Base-by-base conservation (phyloP, 1,140 invertebrate genomes). In the Ylistrum balloti region DNA sequence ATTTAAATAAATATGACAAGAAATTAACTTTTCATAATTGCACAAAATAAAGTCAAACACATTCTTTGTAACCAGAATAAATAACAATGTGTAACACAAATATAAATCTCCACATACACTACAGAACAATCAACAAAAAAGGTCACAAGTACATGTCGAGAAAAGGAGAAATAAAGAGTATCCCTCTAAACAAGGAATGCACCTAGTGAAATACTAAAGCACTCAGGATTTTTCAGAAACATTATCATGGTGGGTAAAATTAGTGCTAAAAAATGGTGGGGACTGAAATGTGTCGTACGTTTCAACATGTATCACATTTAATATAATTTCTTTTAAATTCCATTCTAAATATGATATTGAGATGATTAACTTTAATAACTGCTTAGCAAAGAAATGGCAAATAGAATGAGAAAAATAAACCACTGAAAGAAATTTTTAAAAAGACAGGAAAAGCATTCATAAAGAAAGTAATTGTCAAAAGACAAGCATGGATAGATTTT, bases 1-100 rank as follows among this genome's bases (percentile, higher is more conserved):
- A 17, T 74, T 28, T 74, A 74, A 74, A 74, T 74, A 74, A 74
- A 74, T 74, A 74, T 74, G 56, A 74, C 56, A 74, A 74, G 56
- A 74, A 74, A 74, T 74, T 74, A 74, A 74, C n/a, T 74, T 74
- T 74, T 28, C 56, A 74, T 74, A 74, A 74, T 74, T 74, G 56
- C 56, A 74, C 56, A 74, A 74, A 74, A 74, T 74, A 74, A 74
- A 74, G n/a, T 74, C n/a, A 74, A 74, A n/a, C 56, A 74, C 56
- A 74, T 74, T n/a, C 56, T 74, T n/a, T 74, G 56, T 74, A 74
- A 74, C 22, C 56, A 74, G n/a, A 28, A 74, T 74, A 74, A 74
- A 74, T 74, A 74, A 38, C 35, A 38, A 74, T 74, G 56, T 74
- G 56, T 74, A 74, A n/a, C 22, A 74, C 56, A 74, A 74, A 74